Conservation (phyloP, 2,888 invertebrate genomes). For the Drosophila demipolita region DNA sequence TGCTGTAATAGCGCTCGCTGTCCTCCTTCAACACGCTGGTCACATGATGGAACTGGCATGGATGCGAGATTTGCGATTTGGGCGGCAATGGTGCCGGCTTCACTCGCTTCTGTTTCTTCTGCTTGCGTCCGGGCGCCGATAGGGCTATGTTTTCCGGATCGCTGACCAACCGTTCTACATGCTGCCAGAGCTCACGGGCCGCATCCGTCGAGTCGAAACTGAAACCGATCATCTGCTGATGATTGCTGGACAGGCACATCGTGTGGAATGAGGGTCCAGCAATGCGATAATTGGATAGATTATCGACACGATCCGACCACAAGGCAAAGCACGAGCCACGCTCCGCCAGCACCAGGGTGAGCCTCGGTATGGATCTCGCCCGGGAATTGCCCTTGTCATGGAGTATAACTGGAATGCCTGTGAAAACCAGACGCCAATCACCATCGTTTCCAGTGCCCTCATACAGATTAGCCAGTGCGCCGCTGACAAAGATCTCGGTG, state of each 20-base stretch:
- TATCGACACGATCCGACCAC: constrained; percentile 93
- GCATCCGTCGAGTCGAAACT: constrained; percentile 91
- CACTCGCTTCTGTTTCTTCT: constrained; percentile 86
- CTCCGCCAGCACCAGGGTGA: constrained; percentile 91
- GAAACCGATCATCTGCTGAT: constrained; percentile 91
- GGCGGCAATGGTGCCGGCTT: constrained; percentile 89
- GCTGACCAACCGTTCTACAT: constrained; percentile 89
- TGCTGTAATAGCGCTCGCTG: constrained; percentile 88
- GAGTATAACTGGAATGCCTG: constrained; percentile 92
- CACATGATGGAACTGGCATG: constrained; percentile 94
- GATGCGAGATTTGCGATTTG: constrained; percentile 93
- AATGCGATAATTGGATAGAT: constrained; percentile 90
- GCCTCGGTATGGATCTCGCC: constrained; percentile 88
- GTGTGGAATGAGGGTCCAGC: constrained; percentile 92
- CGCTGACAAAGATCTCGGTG: constrained; percentile 91
- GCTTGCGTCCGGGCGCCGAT: constrained; percentile 88
- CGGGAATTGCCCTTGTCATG: constrained; percentile 91
- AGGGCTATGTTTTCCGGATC: constrained; percentile 92
- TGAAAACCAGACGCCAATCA: constrained; percentile 90
- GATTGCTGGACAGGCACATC: constrained; percentile 91
- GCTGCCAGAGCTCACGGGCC: constrained; percentile 89
- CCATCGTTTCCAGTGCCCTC: constrained; percentile 87
- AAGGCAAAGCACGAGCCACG: constrained; percentile 92
- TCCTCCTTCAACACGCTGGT: constrained; percentile 91
- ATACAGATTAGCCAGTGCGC: constrained; percentile 91